phyloP scores from a whole-genome alignment of 1,140 invertebrate species.

The Propsilocerus akamusi region DNA sequence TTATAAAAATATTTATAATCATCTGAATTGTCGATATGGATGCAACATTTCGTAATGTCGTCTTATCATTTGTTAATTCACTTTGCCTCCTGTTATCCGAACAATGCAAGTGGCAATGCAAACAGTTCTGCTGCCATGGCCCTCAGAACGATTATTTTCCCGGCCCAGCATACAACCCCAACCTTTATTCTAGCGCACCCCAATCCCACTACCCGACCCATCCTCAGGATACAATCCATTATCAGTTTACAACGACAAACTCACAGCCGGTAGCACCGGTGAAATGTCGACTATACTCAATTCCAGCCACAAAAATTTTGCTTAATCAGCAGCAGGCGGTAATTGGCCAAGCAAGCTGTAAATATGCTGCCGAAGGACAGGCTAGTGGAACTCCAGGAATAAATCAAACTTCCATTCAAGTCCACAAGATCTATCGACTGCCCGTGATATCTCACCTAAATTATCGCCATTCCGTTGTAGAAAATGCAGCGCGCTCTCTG shows the following conservation, averaged over 20 bases:
- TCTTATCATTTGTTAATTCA: conserved; percentile 94
- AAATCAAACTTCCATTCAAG: conserved; percentile 25
- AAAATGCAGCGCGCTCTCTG: conserved; percentile 22
- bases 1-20: not conserved
- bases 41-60: conserved; percentile 52
- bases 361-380: conserved; percentile 38
- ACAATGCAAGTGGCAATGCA: conserved; percentile 21
- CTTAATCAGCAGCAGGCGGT: conserved; percentile 13
- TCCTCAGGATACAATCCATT: conserved; percentile 42
- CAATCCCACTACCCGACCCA: conserved; percentile 25
- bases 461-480: conserved; percentile 22
- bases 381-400: conserved; percentile 30
- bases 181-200: conserved; percentile 22
- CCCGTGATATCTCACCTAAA: conserved; percentile 23
- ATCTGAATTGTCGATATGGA: conserved; percentile 13
- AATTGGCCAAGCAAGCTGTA: conserved; percentile 33
- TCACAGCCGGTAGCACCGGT: conserved; percentile 14
- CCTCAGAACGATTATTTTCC: conserved; percentile 53
- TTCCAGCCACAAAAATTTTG: conserved; percentile 49
- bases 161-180: conserved; percentile 42
- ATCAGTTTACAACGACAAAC: conserved; percentile 36
- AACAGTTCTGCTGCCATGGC: conserved; percentile 28
- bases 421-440: conserved; percentile 67
- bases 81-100: conserved; percentile 72
- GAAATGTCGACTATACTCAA: conserved; percentile 68